phyloP scores from a whole-genome alignment of 2,888 invertebrate species.

The Latrodectus elegans region DNA sequence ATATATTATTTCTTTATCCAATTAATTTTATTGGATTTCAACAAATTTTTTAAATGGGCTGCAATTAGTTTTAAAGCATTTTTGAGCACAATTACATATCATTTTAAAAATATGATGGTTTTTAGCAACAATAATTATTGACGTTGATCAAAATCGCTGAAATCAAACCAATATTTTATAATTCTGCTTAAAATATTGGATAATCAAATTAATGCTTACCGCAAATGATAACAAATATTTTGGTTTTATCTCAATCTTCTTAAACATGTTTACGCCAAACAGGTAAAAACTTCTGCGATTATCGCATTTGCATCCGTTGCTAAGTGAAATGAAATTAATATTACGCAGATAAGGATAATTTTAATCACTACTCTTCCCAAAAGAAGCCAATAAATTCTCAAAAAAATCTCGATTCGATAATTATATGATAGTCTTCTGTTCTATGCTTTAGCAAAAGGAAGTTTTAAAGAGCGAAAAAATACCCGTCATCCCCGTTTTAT shows the following conservation, averaged over 20 bases:
- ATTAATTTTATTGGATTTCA: too few relatives aligned
- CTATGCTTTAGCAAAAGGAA: slow-evolving; percentile 42
- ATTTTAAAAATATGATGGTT: neutral
- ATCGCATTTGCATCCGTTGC: slow-evolving; percentile 30
- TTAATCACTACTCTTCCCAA: slow-evolving; percentile 59
- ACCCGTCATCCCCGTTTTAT: slow-evolving; percentile 22
- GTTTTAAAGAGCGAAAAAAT: neutral
- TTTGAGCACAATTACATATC: neutral
- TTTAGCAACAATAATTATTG: neutral
- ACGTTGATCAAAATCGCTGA: neutral
- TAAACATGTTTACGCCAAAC: slow-evolving; percentile 56
- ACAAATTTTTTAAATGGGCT: too few relatives aligned
- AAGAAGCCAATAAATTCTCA: slow-evolving; percentile 53
- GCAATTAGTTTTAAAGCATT: too few relatives aligned
- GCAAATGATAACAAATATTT: slow-evolving; percentile 31
- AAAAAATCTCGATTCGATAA: slow-evolving; percentile 67
- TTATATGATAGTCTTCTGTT: slow-evolving; percentile 62
- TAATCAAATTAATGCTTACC: slow-evolving; percentile 17
- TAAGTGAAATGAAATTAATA: slow-evolving; percentile 44
- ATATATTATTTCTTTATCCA: too few relatives aligned
- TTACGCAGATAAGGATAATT: slow-evolving; percentile 55
- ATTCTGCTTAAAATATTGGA: slow-evolving; percentile 44
- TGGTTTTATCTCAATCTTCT: slow-evolving; percentile 35
- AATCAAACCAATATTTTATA: slow-evolving; percentile 22
- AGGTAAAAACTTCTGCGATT: neutral